Percentiles rank a stretch among this genome's conserved stretches.
These are phyloP conservation scores for Pocillopora verrucosa DNA, from an alignment of 64 coral and sea anemone genomes.

Conservation along the genomic window DNA sequence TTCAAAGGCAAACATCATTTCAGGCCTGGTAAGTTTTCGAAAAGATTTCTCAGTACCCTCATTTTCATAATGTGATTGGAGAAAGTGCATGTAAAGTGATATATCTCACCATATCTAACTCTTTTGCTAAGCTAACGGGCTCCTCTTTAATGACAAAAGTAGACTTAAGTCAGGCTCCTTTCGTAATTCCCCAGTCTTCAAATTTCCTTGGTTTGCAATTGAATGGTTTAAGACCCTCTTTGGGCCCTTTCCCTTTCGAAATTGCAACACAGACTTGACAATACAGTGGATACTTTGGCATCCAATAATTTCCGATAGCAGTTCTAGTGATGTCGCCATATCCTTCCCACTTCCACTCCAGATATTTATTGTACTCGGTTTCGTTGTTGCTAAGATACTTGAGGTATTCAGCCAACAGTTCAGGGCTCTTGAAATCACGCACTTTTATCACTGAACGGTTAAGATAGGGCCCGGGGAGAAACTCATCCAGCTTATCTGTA, in stretches of 20 bases:
- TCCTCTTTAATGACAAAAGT: no score
- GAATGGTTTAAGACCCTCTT: not conserved
- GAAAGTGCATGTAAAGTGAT: no score
- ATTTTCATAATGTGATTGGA: no score
- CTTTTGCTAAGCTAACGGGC: no score
- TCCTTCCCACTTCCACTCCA: conserved; percentile 29
- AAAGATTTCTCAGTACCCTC: no score
- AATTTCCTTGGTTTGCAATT: not conserved
- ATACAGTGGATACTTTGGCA: not conserved
- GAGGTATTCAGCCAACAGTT: conserved; percentile 26
- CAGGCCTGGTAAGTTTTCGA: no score
- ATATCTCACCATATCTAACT: no score
- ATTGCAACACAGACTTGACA: not conserved
- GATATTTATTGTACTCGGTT: conserved; percentile 24
- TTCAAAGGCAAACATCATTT: no score
- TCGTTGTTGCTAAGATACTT: conserved; percentile 28
- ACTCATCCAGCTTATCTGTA: conserved; percentile 17
- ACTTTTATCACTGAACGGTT: conserved; percentile 43
- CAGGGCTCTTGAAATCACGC: conserved; percentile 19
- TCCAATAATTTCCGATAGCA: not conserved
- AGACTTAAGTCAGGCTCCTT: not conserved
- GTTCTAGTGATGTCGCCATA: not conserved
- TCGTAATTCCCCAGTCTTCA: not conserved
- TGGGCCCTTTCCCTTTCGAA: not conserved
- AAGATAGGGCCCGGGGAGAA: conserved; percentile 16